Evolutionary conservation across 1,140 invertebrate genomes (phyloP).

Genomic region (Alviniconcha marisindica): DNA sequence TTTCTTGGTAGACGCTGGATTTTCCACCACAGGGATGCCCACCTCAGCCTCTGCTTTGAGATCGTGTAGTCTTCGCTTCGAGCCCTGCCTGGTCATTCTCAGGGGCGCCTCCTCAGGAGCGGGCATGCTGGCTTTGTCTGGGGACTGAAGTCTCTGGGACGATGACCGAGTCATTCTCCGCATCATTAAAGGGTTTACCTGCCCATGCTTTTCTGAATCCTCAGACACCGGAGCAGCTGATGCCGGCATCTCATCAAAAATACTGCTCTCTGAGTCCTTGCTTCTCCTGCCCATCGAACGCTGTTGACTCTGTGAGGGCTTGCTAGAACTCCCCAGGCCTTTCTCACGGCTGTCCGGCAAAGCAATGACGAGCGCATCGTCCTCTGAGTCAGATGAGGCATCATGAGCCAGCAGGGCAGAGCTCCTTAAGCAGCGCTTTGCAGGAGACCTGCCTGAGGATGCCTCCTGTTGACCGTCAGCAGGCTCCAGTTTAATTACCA

Average conservation of each 20-base stretch:
- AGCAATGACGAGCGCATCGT: not conserved
- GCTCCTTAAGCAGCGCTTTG: not conserved
- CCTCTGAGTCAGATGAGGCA: not conserved
- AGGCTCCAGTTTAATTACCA: too few species aligned
- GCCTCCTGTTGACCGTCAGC: too few species aligned
- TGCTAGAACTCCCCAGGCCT: not conserved
- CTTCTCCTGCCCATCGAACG: not conserved
- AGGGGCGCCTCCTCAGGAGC: not conserved
- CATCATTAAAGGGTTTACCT: too few species aligned
- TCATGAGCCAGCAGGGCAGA: not conserved
- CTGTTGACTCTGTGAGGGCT: not conserved
- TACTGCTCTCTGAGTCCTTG: not conserved
- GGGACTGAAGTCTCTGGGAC: slow-evolving; percentile 1
- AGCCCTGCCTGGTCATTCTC: not conserved
- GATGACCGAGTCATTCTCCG: slow-evolving; percentile 17
- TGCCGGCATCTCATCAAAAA: not conserved
- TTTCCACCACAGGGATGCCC: too few species aligned
- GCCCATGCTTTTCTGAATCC: too few species aligned
- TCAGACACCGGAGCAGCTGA: too few species aligned
- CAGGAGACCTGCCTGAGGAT: too few species aligned
- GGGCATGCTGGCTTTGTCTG: not conserved
- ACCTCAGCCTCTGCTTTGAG: not conserved
- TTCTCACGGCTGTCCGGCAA: not conserved
- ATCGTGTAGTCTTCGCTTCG: not conserved
- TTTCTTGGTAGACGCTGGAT: too few species aligned